Conservation (phyloP, 2,113 vertebrate genomes). For the Natator depressus region DNA sequence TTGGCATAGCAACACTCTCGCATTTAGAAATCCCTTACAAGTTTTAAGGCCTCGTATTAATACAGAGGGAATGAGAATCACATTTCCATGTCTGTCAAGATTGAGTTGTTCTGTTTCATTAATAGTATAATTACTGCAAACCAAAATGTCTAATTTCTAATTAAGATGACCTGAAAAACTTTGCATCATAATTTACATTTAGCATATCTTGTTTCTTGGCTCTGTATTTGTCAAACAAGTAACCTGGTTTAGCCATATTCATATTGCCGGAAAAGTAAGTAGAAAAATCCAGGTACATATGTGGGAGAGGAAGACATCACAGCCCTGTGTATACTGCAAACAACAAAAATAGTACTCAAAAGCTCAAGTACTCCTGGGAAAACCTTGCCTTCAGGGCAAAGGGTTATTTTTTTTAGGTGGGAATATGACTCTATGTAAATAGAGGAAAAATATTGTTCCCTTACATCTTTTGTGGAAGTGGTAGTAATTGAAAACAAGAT, state of each 20-base stretch:
- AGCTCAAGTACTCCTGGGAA: background rate
- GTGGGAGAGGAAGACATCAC: background rate
- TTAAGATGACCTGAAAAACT: constrained; percentile 13
- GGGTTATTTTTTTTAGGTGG: background rate
- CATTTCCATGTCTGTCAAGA: background rate
- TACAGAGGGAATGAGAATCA: constrained; percentile 2
- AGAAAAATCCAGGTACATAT: constrained; percentile 9
- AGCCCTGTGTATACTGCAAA: background rate
- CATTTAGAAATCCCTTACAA: constrained; percentile 30
- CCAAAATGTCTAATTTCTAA: constrained; percentile 43
- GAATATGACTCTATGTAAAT: constrained; percentile 9
- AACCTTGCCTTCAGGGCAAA: constrained; percentile 17
- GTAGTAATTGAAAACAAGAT: background rate
- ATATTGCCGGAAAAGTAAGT: constrained; percentile 9
- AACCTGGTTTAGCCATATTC: background rate
- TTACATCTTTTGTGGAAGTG: background rate
- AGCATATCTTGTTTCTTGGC: constrained; percentile 45
- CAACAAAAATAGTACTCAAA: background rate
- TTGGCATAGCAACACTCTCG: constrained; percentile 6
- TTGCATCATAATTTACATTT: constrained; percentile 48
- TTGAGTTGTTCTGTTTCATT: constrained; percentile 1
- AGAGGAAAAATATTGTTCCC: background rate
- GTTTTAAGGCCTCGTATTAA: constrained; percentile 42
- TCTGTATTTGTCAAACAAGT: constrained; percentile 49
- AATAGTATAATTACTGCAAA: constrained; percentile 46